phyloP scores from a whole-genome alignment of 2,888 invertebrate genomes.

The Yponomeuta plumbellus region DNA sequence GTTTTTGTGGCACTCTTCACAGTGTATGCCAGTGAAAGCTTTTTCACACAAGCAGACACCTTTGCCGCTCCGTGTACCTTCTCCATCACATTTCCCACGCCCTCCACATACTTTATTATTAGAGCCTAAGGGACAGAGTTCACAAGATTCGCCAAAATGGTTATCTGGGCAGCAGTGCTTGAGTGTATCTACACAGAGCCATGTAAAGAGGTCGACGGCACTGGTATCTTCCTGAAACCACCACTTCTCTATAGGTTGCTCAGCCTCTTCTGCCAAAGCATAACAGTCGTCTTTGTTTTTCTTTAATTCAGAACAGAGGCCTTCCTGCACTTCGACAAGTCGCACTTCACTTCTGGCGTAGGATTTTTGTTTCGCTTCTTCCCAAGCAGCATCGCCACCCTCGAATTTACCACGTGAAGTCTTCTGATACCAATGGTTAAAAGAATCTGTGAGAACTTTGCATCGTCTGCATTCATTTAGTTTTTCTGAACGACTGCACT shows the following conservation, averaged over 20 bases:
- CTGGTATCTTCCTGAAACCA: constrained; percentile 83
- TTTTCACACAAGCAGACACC: constrained; percentile 90
- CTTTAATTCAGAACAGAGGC: constrained; percentile 83
- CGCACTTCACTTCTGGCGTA: constrained; percentile 93
- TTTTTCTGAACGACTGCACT: constrained; percentile 18
- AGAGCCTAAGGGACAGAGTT: constrained; percentile 78
- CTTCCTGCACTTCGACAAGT: constrained; percentile 93
- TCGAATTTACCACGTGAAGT: constrained; percentile 92
- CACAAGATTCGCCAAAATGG: constrained; percentile 88
- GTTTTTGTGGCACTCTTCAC: constrained; percentile 84
- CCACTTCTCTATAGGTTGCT: constrained; percentile 90
- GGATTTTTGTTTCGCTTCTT: constrained; percentile 88
- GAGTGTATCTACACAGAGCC: constrained; percentile 87
- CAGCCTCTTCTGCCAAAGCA: constrained; percentile 85
- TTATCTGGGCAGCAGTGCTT: constrained; percentile 89
- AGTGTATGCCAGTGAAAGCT: constrained; percentile 86
- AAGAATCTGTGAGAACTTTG: constrained; percentile 82
- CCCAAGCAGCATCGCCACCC: constrained; percentile 96
- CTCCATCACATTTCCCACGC: constrained; percentile 87
- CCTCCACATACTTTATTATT: constrained; percentile 83
- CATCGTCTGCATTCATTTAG: constrained; percentile 80
- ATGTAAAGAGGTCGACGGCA: constrained; percentile 59
- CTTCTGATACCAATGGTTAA: constrained; percentile 85
- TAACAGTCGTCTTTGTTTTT: constrained; percentile 89
- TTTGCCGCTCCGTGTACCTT: constrained; percentile 93